Evolutionary conservation across 2,888 invertebrate species (phyloP).

Genomic region (Calephelis perditalis): DNA sequence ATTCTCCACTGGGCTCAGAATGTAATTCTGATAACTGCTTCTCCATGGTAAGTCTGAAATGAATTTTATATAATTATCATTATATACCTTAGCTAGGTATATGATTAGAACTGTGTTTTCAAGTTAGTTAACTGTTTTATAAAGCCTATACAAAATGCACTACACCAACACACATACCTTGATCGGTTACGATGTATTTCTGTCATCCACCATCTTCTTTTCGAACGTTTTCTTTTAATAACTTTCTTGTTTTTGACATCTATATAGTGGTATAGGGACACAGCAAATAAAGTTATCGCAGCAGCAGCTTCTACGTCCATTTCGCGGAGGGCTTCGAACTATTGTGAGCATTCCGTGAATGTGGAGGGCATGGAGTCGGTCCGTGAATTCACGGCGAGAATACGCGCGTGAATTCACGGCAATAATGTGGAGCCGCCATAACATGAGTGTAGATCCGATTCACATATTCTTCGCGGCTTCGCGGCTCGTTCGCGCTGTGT

Average conservation of each 20-base stretch:
- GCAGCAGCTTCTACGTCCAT: no score
- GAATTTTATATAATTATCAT: not conserved
- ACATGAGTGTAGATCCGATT: no score
- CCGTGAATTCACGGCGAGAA: constrained; percentile 13
- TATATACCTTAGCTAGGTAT: constrained; percentile 14
- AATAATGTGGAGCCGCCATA: constrained; percentile 9
- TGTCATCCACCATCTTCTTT: constrained; percentile 26
- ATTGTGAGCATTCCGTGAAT: constrained; percentile 12
- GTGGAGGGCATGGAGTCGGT: constrained; percentile 11
- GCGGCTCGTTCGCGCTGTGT: no score
- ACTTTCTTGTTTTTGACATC: not conserved
- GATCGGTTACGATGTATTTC: constrained; percentile 25
- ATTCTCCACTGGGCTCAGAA: constrained; percentile 5
- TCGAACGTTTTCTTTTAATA: constrained; percentile 1
- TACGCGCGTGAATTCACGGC: constrained; percentile 2
- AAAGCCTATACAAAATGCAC: not conserved
- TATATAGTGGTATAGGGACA: not conserved
- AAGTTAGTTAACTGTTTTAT: not conserved
- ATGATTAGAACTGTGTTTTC: not conserved
- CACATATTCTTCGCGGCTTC: no score
- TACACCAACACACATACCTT: constrained; percentile 21
- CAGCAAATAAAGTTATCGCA: no score
- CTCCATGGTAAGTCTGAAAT: no score
- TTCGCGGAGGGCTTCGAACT: constrained; percentile 3
- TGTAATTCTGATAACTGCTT: no score